These are phyloP conservation scores for Diachasma alloeum DNA, from an alignment of 1,140 invertebrate genomes.

Conservation along the genomic window DNA sequence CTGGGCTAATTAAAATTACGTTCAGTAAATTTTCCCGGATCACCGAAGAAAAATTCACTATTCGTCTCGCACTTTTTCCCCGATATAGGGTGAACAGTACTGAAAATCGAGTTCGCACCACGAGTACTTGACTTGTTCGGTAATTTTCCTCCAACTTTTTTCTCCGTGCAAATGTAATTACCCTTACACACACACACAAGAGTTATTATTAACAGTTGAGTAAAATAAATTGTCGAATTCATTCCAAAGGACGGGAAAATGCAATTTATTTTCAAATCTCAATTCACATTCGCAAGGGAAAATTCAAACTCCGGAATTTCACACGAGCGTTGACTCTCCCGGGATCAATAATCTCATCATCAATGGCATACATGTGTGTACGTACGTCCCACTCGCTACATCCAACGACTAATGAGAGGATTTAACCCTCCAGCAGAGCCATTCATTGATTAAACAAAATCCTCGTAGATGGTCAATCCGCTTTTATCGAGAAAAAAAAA, in stretches of 20 bases:
- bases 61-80: too few species aligned
- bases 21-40: too few species aligned
- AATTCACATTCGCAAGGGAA: neutral
- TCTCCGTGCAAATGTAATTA: too few species aligned
- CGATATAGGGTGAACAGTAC: too few species aligned
- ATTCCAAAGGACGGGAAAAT: neutral
- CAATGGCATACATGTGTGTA: constrained; percentile 28
- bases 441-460: neutral
- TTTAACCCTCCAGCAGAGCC: neutral
- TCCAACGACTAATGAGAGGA: neutral
- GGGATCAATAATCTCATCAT: constrained; percentile 41
- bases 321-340: constrained; percentile 27
- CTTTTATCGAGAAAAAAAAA: neutral
- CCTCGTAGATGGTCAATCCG: neutral
- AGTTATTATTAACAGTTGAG: too few species aligned
- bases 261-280: neutral
- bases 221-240: too few species aligned
- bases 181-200: too few species aligned
- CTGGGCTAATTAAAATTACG: too few species aligned
- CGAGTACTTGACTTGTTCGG: too few species aligned
- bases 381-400: constrained; percentile 8
- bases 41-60: too few species aligned
- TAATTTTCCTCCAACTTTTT: too few species aligned
- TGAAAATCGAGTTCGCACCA: too few species aligned
- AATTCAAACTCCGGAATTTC: neutral